Evolutionary conservation across 2,888 invertebrate genomes (phyloP), one percentile per base, ranked within the genome.

Genomic region (Dimorphilus gyrociliatus): DNA sequence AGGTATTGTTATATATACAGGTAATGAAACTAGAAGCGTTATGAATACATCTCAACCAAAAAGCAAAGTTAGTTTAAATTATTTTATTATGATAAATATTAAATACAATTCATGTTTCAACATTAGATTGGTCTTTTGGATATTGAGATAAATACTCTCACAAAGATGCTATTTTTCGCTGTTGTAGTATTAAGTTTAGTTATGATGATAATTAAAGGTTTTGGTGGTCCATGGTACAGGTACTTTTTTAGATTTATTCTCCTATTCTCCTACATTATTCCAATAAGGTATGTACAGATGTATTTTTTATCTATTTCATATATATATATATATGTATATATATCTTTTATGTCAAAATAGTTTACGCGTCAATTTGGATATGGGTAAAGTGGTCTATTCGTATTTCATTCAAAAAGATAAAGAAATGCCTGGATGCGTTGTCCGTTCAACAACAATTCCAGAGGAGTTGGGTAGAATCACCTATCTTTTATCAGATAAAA

Each of bases 11-110:
- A 79, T 99, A 41, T 97, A 97, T 57, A 94, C 88, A 27, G 88
- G 97, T 13, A 75, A 76, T 29, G 97, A 99, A 67, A 94, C 94
- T 1, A 72, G 94, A 43, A 84, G 86, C 45, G 84, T 92, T 8
- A 97, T 99, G 94, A 99, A 99, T 66, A 94, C 94, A 57, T 86
- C 88, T 0, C 75, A 78, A 27, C 90, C 94, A 0, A 73, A 88
- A 34, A 88, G 86, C 16, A 97, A 99, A 72, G 80, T 90, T 41
- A 30, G n/a, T 12, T 25, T 25, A 8, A 25, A n/a, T 25, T 24
- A 14, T 29, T 35, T 26, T 17, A 7, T n/a, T 16, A 29, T 10
- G 12, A 25, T 25, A 7, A 10, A 10, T 10, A 25, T 25, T 25
- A 25, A 8, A 8, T 25, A 8, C 12, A 10, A 25, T 10, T 10